Conservation (phyloP, 2,888 invertebrate genomes). For the Agelastica alni region DNA sequence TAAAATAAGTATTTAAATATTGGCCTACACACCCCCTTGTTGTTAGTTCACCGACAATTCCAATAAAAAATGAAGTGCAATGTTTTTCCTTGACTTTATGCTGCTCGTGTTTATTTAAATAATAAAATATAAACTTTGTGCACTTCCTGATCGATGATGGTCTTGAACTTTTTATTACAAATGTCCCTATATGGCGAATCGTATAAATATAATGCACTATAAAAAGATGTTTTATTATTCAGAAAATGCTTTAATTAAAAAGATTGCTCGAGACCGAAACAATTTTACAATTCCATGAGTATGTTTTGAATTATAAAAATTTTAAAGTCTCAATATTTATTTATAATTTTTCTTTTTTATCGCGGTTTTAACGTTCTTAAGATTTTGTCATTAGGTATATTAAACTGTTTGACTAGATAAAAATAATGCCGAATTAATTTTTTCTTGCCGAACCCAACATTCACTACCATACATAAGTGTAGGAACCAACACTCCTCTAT, state of each 20-base stretch:
- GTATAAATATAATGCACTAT: not conserved
- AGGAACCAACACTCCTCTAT: no score
- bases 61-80: no score
- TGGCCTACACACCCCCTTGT: no score
- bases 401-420: no score
- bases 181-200: not conserved
- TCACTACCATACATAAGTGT: no score
- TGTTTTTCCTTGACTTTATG: not conserved
- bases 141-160: not conserved
- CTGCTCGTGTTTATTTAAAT: not conserved
- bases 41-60: no score
- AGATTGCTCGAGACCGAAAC: not conserved
- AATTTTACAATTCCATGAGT: no score
- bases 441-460: no score
- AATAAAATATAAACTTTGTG: not conserved
- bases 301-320: not conserved
- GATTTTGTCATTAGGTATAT: no score
- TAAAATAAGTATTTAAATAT: no score
- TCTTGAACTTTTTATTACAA: slow-evolving; percentile 6
- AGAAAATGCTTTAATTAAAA: not conserved
- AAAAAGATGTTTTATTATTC: slow-evolving; percentile 3
- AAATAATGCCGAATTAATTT: no score
- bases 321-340: not conserved
- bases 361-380: no score
- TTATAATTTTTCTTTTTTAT: not conserved